Conservation (phyloP, 2,888 invertebrate species). For the Ametastegia equiseti region DNA sequence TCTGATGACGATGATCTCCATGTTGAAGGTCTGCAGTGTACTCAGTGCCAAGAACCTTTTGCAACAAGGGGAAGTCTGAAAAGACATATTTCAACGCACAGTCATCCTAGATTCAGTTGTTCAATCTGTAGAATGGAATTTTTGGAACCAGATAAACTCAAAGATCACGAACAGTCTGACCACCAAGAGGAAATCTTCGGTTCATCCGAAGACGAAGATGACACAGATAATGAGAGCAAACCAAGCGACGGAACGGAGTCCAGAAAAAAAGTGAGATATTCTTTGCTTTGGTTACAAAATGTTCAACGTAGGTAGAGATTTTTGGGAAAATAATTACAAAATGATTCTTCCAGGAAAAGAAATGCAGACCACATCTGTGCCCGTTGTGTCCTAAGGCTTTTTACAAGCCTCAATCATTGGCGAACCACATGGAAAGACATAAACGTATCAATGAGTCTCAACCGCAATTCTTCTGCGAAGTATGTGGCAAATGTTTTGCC, state of each 20-base stretch:
- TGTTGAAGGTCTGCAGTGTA: slow-evolving; percentile 67
- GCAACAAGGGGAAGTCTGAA: slow-evolving; percentile 70
- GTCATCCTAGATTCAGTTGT: slow-evolving; percentile 69
- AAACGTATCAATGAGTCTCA: slow-evolving; percentile 55
- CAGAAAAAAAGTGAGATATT: slow-evolving; percentile 64
- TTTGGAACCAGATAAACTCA: slow-evolving; percentile 68
- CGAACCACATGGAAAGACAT: slow-evolving; percentile 70
- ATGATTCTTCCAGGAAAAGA: slow-evolving; percentile 61
- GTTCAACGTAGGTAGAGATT: not conserved
- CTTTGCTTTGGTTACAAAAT: not conserved
- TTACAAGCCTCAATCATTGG: slow-evolving; percentile 67
- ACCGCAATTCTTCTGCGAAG: not conserved
- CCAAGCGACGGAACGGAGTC: too few species aligned
- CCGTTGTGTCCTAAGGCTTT: slow-evolving; percentile 68
- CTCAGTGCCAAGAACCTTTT: slow-evolving; percentile 70
- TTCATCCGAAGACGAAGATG: slow-evolving; percentile 63
- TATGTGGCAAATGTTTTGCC: too few species aligned
- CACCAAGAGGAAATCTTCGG: slow-evolving; percentile 67
- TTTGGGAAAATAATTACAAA: not conserved
- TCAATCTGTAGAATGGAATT: slow-evolving; percentile 68
- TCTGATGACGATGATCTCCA: slow-evolving; percentile 59
- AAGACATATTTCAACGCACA: slow-evolving; percentile 69
- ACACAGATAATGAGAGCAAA: slow-evolving; percentile 63
- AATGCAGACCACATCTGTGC: slow-evolving; percentile 68
- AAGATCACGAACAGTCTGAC: slow-evolving; percentile 70